A percentile compares a stretch with the other conserved stretches of the same genome.
These are phyloP conservation scores for Zosterops japonicus DNA, from an alignment of 2,113 vertebrate species.

Conservation along the genomic window DNA sequence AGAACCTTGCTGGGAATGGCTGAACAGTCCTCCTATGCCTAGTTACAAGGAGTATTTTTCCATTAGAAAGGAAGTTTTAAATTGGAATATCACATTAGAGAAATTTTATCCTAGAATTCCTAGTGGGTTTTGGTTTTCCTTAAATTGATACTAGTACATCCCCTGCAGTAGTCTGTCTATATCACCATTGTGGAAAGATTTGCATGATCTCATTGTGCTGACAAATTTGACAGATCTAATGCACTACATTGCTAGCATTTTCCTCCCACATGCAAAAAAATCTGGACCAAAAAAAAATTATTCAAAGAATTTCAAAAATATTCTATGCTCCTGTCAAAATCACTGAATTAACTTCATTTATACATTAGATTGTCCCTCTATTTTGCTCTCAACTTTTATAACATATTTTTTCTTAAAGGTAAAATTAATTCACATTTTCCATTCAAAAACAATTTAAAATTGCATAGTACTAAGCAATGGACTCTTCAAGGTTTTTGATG, in stretches of 20 bases:
- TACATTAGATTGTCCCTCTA: not conserved
- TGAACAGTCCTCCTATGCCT: not conserved
- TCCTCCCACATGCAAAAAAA: not conserved
- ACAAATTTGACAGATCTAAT: not conserved
- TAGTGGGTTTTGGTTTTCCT: not conserved
- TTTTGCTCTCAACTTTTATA: not conserved
- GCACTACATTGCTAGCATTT: not conserved
- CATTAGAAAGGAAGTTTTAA: not conserved
- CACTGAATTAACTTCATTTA: not conserved
- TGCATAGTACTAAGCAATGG: not conserved
- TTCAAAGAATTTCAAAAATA: not conserved
- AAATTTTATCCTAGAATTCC: not conserved
- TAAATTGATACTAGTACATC: not conserved
- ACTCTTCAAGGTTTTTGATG: not conserved
- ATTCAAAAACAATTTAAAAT: not conserved
- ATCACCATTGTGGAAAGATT: not conserved
- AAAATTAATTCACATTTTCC: not conserved
- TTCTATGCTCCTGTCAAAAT: not conserved
- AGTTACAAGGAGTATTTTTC: not conserved
- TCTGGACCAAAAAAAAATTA: not conserved
- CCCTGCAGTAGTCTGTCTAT: not conserved
- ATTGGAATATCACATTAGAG: not conserved
- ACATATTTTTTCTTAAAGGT: not conserved
- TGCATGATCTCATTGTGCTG: not conserved
- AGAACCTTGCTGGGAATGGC: not conserved